Percentiles rank a stretch among this genome's conserved stretches.
Evolutionary conservation across 2,888 invertebrate species (phyloP).

Genomic region (Yponomeuta evonymella): DNA sequence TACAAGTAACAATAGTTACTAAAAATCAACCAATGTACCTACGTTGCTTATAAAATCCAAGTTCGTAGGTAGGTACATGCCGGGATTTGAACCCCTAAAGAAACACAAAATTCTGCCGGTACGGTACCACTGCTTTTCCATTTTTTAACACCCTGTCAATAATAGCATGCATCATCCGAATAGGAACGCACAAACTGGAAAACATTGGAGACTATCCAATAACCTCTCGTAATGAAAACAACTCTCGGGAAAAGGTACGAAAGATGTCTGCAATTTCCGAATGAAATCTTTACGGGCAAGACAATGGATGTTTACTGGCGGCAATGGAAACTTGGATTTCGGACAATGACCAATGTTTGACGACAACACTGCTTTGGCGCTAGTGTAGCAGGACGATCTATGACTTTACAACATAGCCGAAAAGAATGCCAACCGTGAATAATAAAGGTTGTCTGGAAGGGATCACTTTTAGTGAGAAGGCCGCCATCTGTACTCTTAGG

Average conservation of each 20-base stretch:
- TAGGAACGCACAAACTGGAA: conserved; percentile 58
- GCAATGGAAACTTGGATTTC: conserved; percentile 9
- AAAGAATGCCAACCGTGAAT: too few relatives aligned
- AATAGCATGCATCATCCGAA: conserved; percentile 20
- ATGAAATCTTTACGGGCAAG: conserved; percentile 52
- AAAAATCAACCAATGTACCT: too few relatives aligned
- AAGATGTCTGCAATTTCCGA: conserved; percentile 66
- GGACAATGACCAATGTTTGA: neutral
- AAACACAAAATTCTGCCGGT: too few relatives aligned
- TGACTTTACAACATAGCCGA: neutral
- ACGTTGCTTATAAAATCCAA: too few relatives aligned
- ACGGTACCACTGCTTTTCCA: neutral
- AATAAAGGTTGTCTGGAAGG: too few relatives aligned
- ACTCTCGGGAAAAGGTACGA: conserved; percentile 41
- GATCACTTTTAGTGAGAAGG: too few relatives aligned
- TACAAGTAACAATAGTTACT: too few relatives aligned
- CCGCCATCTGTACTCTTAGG: too few relatives aligned
- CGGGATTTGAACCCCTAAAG: too few relatives aligned
- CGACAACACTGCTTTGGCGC: neutral
- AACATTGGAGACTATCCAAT: conserved; percentile 71
- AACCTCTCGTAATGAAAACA: conserved; percentile 69
- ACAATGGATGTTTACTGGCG: conserved; percentile 25
- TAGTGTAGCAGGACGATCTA: neutral
- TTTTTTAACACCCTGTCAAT: neutral
- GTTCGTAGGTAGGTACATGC: too few relatives aligned